Base-by-base conservation (phyloP, 1,140 invertebrate species). In the Anastatus disparis region DNA sequence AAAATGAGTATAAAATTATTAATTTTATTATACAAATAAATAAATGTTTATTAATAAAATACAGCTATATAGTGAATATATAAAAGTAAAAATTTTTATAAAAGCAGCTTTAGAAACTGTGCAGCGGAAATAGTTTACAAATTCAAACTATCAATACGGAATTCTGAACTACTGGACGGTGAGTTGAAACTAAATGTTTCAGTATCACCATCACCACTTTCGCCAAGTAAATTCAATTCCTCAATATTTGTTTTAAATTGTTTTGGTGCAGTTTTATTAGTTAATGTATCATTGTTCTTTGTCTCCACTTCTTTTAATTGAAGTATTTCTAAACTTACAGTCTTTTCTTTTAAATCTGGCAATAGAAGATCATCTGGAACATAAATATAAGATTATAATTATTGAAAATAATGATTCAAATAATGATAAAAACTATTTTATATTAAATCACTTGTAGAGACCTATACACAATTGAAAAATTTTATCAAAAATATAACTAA, bases 171-270 rank as follows among this genome's bases (percentile, higher is more conserved):
- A 50, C 12, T 58, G 4, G 15, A 31, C 53, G 58, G 55, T 50
- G 38, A 12, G 9, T n/a, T 55, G 22, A 48, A 71, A 48, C 62
- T 40, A 38, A 38, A 64, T 61, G 24, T 59, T 20, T 74, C 62
- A 29, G 17, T 35, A 17, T 77, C 72, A 8, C 17, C 26, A 26
- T 79, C 73, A 13, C 12, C 64, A 55, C 24, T 67, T 20, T 79
- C 79, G 15, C 81, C 80, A 1, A 82, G 72, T 35, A 83, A 65
- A 72, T 82, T 80, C 12, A 83, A 65, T 24, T 83, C 77, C 26
- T 78, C 68, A 38, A 83, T 79, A 52, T 78, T 74, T 3, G 77
- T 81, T 13, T 63, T 56, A 22, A 74, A 82, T 63, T 67, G 63
- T 15, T 74, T 68, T 24, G 67, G 63, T 38, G 42, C 46, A 1